These are phyloP conservation scores for Muntiacus muntjak DNA, from an alignment of 2,113 vertebrate genomes.

Conservation along the genomic window DNA sequence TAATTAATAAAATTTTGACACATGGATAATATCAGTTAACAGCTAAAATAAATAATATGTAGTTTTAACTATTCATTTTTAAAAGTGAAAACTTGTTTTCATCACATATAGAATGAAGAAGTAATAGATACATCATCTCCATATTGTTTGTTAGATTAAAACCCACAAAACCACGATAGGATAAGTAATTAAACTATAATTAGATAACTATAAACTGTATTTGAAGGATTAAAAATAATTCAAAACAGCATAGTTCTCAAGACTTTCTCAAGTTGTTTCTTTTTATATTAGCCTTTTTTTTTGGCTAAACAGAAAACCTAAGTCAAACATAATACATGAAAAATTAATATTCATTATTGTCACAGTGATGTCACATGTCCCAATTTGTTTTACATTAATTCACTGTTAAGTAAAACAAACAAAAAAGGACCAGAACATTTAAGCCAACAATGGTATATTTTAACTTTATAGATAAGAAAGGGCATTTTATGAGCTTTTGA, in stretches of 20 bases:
- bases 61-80: neutral
- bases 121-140: neutral
- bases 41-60: neutral
- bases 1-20: neutral
- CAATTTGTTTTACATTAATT: constrained; percentile 8
- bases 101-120: neutral
- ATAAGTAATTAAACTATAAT: neutral
- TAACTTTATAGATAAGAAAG: constrained; percentile 24
- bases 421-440: neutral
- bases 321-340: neutral
- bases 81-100: neutral
- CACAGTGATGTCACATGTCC: neutral
- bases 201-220: neutral
- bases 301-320: constrained; percentile 28
- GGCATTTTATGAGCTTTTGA: constrained; percentile 37
- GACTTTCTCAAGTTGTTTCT: neutral
- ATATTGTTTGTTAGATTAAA: neutral
- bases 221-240: neutral
- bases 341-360: constrained; percentile 18
- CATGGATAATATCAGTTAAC: neutral
- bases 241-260: neutral
- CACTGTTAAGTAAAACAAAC: neutral
- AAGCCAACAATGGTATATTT: constrained; percentile 30
- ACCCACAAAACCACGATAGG: neutral
- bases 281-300: neutral